Conservation (phyloP, 2,113 vertebrate genomes). For the Puntigrus tetrazona region DNA sequence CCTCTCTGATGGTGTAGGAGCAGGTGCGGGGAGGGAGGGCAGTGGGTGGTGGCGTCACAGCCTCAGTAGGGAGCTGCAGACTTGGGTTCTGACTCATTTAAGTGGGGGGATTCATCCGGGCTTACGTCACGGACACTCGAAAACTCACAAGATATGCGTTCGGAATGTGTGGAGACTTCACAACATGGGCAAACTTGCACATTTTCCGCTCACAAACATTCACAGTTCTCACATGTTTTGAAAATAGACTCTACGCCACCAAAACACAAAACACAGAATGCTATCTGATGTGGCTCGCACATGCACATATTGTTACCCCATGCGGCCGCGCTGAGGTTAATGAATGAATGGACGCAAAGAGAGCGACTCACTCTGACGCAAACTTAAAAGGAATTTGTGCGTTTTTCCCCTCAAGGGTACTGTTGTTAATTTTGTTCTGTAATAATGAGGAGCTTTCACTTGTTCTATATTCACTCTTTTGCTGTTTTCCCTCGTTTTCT, state of each 20-base stretch:
- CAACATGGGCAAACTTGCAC: conserved; percentile 59
- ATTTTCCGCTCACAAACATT: conserved; percentile 37
- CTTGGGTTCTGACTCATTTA: conserved; percentile 71
- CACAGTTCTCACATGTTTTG: conserved; percentile 7
- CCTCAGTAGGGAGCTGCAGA: conserved; percentile 71
- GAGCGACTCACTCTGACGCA: background rate
- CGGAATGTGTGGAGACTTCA: background rate
- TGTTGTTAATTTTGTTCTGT: conserved; percentile 28
- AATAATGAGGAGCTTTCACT: conserved; percentile 10
- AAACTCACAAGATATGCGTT: conserved; percentile 38
- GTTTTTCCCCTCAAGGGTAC: background rate
- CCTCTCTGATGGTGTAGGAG: conserved; percentile 56
- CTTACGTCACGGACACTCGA: conserved; percentile 56
- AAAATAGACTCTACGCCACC: conserved; percentile 40
- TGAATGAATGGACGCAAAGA: conserved; percentile 26
- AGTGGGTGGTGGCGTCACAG: conserved; percentile 76
- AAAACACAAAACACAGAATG: conserved; percentile 38
- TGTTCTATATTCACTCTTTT: background rate
- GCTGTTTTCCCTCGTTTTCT: background rate
- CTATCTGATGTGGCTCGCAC: conserved; percentile 19
- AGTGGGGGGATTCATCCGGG: conserved; percentile 64
- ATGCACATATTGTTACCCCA: conserved; percentile 39
- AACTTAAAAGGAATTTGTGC: conserved; percentile 16
- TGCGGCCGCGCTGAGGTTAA: background rate
- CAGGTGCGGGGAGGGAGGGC: conserved; percentile 78